Percentiles rank a stretch among this genome's conserved stretches.
These are phyloP conservation scores for Aleadryas rufinucha DNA, from an alignment of 2,113 vertebrate species.

Conservation along the genomic window DNA sequence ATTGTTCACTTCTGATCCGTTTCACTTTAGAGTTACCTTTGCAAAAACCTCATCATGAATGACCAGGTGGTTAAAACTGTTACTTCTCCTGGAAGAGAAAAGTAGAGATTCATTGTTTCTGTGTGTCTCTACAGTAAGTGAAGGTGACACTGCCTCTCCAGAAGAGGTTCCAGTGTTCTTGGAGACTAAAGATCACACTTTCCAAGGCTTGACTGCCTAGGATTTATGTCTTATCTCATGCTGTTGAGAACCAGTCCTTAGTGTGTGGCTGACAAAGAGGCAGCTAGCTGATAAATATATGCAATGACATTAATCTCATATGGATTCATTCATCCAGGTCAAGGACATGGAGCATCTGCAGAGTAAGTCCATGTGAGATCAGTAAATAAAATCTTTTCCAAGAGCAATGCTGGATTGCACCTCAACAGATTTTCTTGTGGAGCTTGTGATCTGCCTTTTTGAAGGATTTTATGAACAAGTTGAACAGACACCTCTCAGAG, in stretches of 20 bases:
- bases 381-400: not conserved
- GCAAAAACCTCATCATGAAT: not conserved
- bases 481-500: not conserved
- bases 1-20: not conserved
- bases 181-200: not conserved
- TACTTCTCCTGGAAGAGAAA: not conserved
- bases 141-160: not conserved
- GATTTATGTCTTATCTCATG: not conserved
- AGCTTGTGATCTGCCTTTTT: not conserved
- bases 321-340: not conserved
- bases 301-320: not conserved
- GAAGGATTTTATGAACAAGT: not conserved
- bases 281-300: not conserved
- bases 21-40: not conserved
- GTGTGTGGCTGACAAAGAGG: not conserved
- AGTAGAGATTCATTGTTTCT: not conserved
- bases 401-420: not conserved
- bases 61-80: not conserved
- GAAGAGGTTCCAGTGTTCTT: not conserved
- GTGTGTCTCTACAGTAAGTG: not conserved
- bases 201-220: not conserved
- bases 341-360: not conserved
- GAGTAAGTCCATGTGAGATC: not conserved
- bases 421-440: not conserved
- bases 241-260: not conserved